Base-by-base conservation (phyloP, 2,888 invertebrate genomes). In the Cylindroiulus punctatus region DNA sequence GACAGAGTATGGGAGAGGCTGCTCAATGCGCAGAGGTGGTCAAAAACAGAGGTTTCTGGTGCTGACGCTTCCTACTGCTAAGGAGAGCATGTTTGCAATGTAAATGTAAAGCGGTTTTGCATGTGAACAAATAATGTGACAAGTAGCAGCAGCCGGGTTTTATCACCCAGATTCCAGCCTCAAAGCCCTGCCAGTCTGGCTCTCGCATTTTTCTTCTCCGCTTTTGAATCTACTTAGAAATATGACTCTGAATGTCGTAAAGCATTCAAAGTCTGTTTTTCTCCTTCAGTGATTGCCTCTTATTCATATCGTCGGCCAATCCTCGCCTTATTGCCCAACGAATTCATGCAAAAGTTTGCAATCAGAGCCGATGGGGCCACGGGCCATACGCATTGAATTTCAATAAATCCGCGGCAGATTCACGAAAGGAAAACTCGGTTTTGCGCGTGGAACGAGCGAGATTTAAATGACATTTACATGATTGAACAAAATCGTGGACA, bases 101-200 rank as follows among this genome's bases (percentile, higher is more conserved):
- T 82, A 82, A 82, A 82, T 82, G 36, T 82, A 85, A 85, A 22
- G 85, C 47, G 85, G 57, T 85, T 85, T 85, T 85, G 85, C 85
- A 85, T 85, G 85, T 85, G 85, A 85, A 85, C 85, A 85, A 85
- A 85, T 85, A 85, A 85, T 47, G 85, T 85, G 85, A 85, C 85
- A 85, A 85, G 85, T 85, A 57, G 85, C 85, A 85, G 52, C 85
- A 85, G 85, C 42, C 85, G 85, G 85, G 32, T 85, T 85, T 85
- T 85, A 85, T 85, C 36, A 26, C 36, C 57, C 57, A 65, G 57
- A 65, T 65, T 65, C 57, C 57, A 65, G 57, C 57, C 57, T 65
- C 57, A 65, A 65, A 65, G 57, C 57, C 57, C 57, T 65, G 22
- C 22, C 57, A 65, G 57, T 65, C 57, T 65, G 57, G 57, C 57